Conservation (phyloP, 2,888 invertebrate genomes). For the Eulithis testata region DNA sequence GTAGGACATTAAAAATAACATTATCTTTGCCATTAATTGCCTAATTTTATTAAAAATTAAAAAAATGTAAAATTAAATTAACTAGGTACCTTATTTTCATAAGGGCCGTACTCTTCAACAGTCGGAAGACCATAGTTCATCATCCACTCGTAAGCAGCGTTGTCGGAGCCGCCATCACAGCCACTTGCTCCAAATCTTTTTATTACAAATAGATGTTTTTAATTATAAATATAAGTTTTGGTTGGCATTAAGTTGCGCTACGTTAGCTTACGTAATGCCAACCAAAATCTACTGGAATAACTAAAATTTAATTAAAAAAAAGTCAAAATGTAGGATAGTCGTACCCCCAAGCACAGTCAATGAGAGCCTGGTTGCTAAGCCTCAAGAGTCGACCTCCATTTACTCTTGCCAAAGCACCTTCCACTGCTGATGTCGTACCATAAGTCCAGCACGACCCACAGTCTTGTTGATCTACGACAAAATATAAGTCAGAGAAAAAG, state of each 20-base stretch:
- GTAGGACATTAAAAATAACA: constrained; percentile 35
- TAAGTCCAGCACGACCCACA: constrained; percentile 72
- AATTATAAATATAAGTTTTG: too few relatives aligned
- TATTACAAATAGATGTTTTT: too few relatives aligned
- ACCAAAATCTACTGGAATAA: too few relatives aligned
- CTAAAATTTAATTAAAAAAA: too few relatives aligned
- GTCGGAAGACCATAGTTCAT: constrained; percentile 91
- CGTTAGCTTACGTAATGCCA: too few relatives aligned
- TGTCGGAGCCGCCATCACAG: constrained; percentile 96
- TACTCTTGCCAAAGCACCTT: constrained; percentile 66
- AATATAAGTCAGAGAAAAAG: background rate
- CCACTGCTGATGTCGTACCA: constrained; percentile 63
- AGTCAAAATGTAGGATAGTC: background rate
- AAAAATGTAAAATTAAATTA: too few relatives aligned
- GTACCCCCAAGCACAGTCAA: constrained; percentile 74
- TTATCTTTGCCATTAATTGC: too few relatives aligned
- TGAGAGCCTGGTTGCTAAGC: constrained; percentile 67
- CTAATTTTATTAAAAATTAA: too few relatives aligned
- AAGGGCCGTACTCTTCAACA: constrained; percentile 94
- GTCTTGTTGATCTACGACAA: constrained; percentile 58
- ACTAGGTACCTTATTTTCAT: constrained; percentile 87
- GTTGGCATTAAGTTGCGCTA: too few relatives aligned
- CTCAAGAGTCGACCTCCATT: constrained; percentile 64
- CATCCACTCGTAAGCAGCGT: constrained; percentile 94
- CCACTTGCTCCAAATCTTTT: constrained; percentile 90